Evolutionary conservation across 2,113 vertebrate genomes (phyloP), one percentile per base, ranked within the genome.

Genomic region (Myanophis thanlyinensis): DNA sequence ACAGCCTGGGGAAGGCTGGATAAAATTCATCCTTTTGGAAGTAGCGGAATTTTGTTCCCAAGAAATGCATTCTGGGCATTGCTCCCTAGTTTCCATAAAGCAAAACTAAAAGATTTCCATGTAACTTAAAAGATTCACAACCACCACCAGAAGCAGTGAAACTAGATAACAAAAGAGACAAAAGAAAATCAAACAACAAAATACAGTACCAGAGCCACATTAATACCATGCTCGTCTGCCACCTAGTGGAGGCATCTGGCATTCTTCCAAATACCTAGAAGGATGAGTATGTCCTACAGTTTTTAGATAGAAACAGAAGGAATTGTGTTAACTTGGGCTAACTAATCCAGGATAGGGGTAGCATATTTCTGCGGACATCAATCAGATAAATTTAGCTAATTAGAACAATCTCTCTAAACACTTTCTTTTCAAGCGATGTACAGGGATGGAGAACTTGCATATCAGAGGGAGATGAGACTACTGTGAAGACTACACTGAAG

Each of bases 221-320:
- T 94, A 97, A 56, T 35, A 62, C 96, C 98, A 93, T 97, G 95
- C 96, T 97, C 88, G 93, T 93, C 95, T 97, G 97, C 98, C 98
- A 98, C 97, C 98, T 97, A 95, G 95, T 95, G 98, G 96, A 95
- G 59, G 94, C 86, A 96, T 90, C 62, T 89, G 62, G 95, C 91
- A 96, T 56, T 95, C 62, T 11, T 67, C 5, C 90, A 93, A 52
- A 53, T 89, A 49, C 89, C 90, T 4, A 0, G 1, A 5, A 5
- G 47, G 49, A 90, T 48, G 51, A 90, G 95, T 87, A 15, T 53
- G 27, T 30, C n/a, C 49, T 80, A 44, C 20, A 54, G 2, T 35
- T 62, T 89, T 62, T 12, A 52, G 67, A 23, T 84, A 67, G 3
- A 25, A 54, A 47, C 8, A 40, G 6, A 80, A 23, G n/a, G 48